phyloP scores from a whole-genome alignment of 2,113 vertebrate genomes.

The Chaetorhynchus papuensis region DNA sequence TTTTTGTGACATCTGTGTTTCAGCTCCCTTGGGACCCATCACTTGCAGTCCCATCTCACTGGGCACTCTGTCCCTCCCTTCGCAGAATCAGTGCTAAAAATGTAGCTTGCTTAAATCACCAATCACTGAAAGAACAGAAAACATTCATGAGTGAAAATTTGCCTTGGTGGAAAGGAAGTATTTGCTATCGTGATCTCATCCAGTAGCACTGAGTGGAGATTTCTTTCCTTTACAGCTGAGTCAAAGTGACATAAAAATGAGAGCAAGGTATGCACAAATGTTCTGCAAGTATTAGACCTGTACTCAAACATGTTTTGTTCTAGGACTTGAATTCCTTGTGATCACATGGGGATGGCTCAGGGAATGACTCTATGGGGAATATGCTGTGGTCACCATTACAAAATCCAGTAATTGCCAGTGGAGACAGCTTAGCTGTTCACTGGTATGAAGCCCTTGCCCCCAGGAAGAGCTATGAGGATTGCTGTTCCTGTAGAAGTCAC shows the following conservation, averaged over 20 bases:
- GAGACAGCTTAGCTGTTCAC: background rate
- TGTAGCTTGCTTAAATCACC: background rate
- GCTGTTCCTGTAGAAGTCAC: background rate
- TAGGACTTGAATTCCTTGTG: background rate
- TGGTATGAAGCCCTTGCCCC: background rate
- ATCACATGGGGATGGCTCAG: background rate
- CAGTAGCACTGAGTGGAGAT: background rate
- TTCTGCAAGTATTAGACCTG: background rate
- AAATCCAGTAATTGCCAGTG: background rate
- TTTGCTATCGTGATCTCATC: background rate
- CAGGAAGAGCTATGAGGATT: background rate
- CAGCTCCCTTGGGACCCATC: slow-evolving; percentile 24
- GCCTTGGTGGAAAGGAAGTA: background rate
- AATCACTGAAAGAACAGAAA: background rate
- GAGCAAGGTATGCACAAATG: background rate
- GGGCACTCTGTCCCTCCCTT: background rate
- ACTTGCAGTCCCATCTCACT: background rate
- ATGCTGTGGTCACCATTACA: background rate
- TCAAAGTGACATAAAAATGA: background rate
- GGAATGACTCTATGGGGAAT: background rate
- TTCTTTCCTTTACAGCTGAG: background rate
- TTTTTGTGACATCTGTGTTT: slow-evolving; percentile 65
- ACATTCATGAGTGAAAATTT: background rate
- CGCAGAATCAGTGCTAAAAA: background rate
- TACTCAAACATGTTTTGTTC: background rate